Percentiles rank a stretch among this genome's conserved stretches.
Evolutionary conservation across 1,140 invertebrate genomes (phyloP).

Genomic region (Batillaria attramentaria): DNA sequence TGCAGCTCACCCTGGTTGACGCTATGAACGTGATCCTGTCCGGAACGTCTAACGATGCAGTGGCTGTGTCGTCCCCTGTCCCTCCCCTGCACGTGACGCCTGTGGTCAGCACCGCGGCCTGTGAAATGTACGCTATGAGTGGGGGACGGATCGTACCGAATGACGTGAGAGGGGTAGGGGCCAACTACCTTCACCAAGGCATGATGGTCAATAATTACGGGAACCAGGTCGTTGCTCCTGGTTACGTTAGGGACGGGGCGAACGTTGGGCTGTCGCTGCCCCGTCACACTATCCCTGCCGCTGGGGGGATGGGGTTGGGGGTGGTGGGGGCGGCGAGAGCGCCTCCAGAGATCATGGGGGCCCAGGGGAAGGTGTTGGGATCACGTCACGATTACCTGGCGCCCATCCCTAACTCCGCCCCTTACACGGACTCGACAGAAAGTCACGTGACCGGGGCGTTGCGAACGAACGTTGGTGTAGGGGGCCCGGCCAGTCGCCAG

Average conservation of each 20-base stretch:
- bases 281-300: not conserved
- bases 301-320: conserved; percentile 11
- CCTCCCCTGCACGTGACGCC: not conserved
- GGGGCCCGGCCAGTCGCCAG: not conserved
- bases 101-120: not conserved
- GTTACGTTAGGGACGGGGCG: not conserved
- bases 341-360: no score
- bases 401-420: no score
- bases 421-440: not conserved
- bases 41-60: not conserved
- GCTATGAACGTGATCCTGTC: conserved; percentile 21
- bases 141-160: no score
- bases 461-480: not conserved
- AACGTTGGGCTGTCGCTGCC: not conserved
- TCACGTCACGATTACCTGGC: no score
- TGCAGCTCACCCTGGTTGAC: not conserved
- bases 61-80: not conserved
- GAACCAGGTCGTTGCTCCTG: not conserved
- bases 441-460: not conserved
- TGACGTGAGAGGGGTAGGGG: no score
- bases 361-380: no score
- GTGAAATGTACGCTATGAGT: no score
- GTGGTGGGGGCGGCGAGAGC: not conserved
- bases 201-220: not conserved
- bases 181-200: no score